Conservation (phyloP, 2,797 vertebrate species). For the Xiphophorus birchmanni region DNA sequence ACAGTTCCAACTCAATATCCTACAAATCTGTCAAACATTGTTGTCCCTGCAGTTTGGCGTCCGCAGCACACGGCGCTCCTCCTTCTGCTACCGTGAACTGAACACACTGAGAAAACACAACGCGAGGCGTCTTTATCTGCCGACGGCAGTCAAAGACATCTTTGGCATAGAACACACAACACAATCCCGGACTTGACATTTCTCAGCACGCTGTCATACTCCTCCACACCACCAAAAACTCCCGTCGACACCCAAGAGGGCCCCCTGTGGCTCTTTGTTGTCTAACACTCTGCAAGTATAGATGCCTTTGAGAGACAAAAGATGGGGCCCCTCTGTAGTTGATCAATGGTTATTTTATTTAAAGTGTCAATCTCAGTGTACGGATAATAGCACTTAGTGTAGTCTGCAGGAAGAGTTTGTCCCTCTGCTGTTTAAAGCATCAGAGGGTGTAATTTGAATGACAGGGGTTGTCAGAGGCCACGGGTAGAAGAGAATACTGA, state of each 20-base stretch:
- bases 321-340: constrained; percentile 42
- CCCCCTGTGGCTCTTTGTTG: constrained; percentile 74
- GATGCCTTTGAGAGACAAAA: constrained; percentile 64
- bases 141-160: constrained; percentile 55
- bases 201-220: constrained; percentile 53
- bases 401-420: constrained; percentile 55
- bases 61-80: constrained; percentile 4
- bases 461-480: constrained; percentile 50
- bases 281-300: constrained; percentile 73
- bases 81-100: constrained; percentile 15
- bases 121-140: constrained; percentile 49
- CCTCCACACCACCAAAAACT: constrained; percentile 44
- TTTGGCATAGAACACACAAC: constrained; percentile 49
- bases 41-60: constrained; percentile 25
- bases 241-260: constrained; percentile 59
- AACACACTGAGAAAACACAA: constrained; percentile 34
- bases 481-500: constrained; percentile 51
- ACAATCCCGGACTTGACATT: constrained; percentile 70
- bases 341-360: constrained; percentile 75
- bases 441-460: constrained; percentile 51
- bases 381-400: constrained; percentile 55
- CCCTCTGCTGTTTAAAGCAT: constrained; percentile 54
- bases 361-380: constrained; percentile 68
- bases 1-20: constrained; percentile 20
- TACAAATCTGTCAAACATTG: constrained; percentile 42